Conservation (phyloP, 2,113 vertebrate species). For the Peromyscus maniculatus region DNA sequence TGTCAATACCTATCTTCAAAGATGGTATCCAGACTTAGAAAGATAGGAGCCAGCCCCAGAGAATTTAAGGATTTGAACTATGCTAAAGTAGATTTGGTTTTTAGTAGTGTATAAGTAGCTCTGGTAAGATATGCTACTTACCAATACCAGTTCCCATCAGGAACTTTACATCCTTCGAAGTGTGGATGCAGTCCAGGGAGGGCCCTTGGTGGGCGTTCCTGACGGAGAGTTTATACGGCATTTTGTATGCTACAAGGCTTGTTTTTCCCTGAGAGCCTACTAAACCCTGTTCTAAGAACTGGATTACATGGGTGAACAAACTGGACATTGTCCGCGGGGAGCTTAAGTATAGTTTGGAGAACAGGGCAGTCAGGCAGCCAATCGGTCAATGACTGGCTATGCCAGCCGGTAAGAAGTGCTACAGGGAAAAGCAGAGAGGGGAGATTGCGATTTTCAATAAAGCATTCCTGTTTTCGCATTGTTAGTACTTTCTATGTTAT, state of each 20-base stretch:
- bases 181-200: not conserved
- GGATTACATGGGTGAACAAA: not conserved
- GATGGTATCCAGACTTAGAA: conserved; percentile 35
- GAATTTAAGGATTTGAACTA: conserved; percentile 2
- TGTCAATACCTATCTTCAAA: not conserved
- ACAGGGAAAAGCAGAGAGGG: not conserved
- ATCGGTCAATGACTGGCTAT: not conserved
- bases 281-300: not conserved
- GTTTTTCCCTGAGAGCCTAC: not conserved
- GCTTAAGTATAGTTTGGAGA: not conserved
- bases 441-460: not conserved
- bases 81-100: not conserved
- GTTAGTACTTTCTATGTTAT: not conserved
- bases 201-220: not conserved
- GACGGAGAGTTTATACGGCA: not conserved
- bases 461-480: not conserved
- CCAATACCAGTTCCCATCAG: not conserved
- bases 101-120: not conserved
- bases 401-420: not conserved
- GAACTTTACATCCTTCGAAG: not conserved
- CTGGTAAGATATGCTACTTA: not conserved
- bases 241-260: not conserved
- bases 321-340: not conserved
- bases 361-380: not conserved
- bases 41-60: not conserved